These are phyloP conservation scores for Alfaro cultratus DNA, from an alignment of 2,797 vertebrate genomes.

Conservation along the genomic window DNA sequence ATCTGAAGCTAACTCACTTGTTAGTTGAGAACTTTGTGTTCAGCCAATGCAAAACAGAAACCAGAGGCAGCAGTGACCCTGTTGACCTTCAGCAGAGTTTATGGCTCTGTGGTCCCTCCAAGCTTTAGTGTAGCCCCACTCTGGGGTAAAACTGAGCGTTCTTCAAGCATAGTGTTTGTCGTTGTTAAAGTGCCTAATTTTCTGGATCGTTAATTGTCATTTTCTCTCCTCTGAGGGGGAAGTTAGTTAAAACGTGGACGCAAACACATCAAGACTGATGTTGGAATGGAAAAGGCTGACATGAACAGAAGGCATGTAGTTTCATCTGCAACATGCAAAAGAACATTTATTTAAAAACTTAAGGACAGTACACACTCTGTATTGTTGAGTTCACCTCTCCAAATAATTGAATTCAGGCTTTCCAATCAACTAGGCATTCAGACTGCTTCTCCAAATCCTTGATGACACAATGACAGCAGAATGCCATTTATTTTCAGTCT, in stretches of 20 bases:
- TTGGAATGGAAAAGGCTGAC: neutral
- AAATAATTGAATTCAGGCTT: neutral
- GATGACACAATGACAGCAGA: neutral
- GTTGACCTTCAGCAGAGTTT: neutral
- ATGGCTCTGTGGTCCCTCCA: neutral
- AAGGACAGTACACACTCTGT: neutral
- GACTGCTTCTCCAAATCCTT: no score
- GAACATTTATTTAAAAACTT: neutral
- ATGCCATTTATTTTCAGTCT: neutral
- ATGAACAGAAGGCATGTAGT: neutral
- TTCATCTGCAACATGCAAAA: neutral
- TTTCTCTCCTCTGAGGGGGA: neutral
- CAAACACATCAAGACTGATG: neutral
- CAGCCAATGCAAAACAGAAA: neutral
- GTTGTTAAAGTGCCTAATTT: neutral
- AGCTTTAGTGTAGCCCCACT: neutral
- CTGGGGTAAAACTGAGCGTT: neutral
- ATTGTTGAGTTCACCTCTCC: neutral
- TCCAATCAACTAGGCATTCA: no score
- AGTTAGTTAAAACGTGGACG: neutral
- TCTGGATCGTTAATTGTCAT: neutral
- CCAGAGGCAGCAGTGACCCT: neutral
- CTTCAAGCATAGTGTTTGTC: neutral
- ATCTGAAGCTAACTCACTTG: neutral
- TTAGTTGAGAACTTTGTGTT: neutral